Base-by-base conservation (phyloP, 2,888 invertebrate species). In the Plusia festucae region DNA sequence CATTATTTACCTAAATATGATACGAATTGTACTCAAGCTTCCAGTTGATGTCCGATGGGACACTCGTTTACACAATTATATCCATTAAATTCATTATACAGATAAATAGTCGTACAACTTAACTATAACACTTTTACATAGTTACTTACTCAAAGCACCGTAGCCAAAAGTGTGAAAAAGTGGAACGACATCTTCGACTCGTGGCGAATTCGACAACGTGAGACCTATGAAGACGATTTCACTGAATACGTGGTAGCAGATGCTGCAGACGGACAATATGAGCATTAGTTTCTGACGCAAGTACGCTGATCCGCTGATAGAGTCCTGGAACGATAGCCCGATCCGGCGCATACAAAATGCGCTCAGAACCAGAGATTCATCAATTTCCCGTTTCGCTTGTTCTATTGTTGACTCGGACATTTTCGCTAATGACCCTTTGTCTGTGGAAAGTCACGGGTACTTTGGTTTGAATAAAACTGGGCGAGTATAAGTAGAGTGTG, bases 161-260 rank as follows among this genome's bases (percentile, higher is more conserved):
- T 94, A 95, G 69, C 94, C 94, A 81, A 93, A 91, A 73, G 92
- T 92, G 78, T 94, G 94, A 68, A 94, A 91, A 83, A 93, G 89
- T 78, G 93, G 94, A 68, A 95, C 93, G 70, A 94, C 91, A 72
- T 93, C 90, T 84, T 95, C 94, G 53, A 95, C 90, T 81, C 88
- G 87, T 78, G 94, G 93, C 70, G 93, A 91, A 84, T 90, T 89
- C 40, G 88, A 84, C 82, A 94, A 87, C 76, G 91, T 91, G 83
- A 93, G 84, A 55, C 85, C 86, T 72, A 94, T 94, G 84, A 87
- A 90, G 72, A 82, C 87, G 68, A 93, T 83, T 85, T 94, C 95
- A 87, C 92, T 91, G 73, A 92, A 92, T 40, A 93, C 92, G 79
- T 94, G 94, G 79, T 90, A 92, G 78, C 90, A 91, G 70, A 94